Percentiles rank a stretch among this genome's conserved stretches.
Conservation (phyloP, 2,888 invertebrate species). For the Cheilosia scutellata region DNA sequence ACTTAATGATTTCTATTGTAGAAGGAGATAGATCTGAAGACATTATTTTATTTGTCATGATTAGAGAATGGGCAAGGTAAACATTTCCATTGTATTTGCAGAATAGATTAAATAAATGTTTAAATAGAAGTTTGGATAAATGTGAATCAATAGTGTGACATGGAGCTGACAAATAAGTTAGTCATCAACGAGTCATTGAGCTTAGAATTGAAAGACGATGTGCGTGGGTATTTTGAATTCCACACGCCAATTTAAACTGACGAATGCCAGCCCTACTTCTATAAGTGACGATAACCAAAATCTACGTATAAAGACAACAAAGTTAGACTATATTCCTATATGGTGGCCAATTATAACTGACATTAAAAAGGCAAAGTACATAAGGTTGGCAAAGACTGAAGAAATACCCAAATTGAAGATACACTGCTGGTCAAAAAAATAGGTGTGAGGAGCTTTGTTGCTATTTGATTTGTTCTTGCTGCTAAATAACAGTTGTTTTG, state of each 20-base stretch:
- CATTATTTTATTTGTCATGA: conserved; percentile 40
- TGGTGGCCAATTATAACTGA: too few species aligned
- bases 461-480: too few species aligned
- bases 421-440: too few species aligned
- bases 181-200: conserved; percentile 11
- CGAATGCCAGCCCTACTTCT: too few species aligned
- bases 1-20: conserved; percentile 20
- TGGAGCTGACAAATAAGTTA: conserved; percentile 33
- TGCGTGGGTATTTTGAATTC: not conserved
- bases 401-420: too few species aligned
- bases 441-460: too few species aligned
- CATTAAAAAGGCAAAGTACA: too few species aligned
- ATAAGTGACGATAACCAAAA: not conserved
- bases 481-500: too few species aligned
- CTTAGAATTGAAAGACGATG: not conserved
- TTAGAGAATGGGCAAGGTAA: conserved; percentile 27
- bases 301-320: too few species aligned
- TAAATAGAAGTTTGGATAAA: conserved; percentile 20
- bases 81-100: conserved; percentile 19
- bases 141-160: conserved; percentile 30
- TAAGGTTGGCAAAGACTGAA: too few species aligned
- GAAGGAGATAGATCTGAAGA: conserved; percentile 7
- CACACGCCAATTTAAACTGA: not conserved
- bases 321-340: too few species aligned
- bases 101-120: conserved; percentile 30